Percentiles rank a stretch among this genome's conserved stretches.
These are phyloP conservation scores for Galerucella pusilla DNA, from an alignment of 2,888 invertebrate genomes.

Conservation along the genomic window DNA sequence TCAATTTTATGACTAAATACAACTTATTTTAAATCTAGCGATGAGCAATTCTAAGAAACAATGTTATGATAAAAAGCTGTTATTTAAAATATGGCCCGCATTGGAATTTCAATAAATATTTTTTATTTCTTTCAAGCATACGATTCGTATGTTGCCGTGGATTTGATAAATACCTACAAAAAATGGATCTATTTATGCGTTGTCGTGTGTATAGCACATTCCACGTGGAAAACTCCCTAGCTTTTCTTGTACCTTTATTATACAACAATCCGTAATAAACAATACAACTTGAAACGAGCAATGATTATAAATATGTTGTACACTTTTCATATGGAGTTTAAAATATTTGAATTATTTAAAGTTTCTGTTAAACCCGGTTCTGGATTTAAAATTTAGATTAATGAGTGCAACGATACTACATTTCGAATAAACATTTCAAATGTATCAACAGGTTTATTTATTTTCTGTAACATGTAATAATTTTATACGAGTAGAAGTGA, in stretches of 20 bases:
- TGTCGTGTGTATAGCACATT: not conserved
- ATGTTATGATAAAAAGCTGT: not conserved
- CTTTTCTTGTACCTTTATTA: too few relatives aligned
- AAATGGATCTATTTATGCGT: not conserved
- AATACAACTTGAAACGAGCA: too few relatives aligned
- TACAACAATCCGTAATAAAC: too few relatives aligned
- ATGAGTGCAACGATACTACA: not conserved
- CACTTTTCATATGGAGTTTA: too few relatives aligned
- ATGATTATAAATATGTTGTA: too few relatives aligned
- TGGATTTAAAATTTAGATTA: not conserved
- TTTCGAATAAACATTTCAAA: slow-evolving; percentile 1
- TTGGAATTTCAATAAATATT: not conserved
- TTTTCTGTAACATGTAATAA: slow-evolving; percentile 3
- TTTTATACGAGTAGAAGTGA: not conserved
- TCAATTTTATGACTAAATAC: not conserved
- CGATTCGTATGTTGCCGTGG: not conserved
- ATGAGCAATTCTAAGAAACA: not conserved
- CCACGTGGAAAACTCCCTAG: too few relatives aligned
- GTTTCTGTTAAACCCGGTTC: not conserved
- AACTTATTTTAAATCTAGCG: not conserved
- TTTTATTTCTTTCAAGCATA: not conserved
- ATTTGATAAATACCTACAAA: not conserved
- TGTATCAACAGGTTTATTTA: not conserved
- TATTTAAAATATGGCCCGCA: not conserved
- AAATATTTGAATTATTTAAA: not conserved